phyloP scores from a whole-genome alignment of 2,888 invertebrate genomes.

The Ornithoptera priamus region DNA sequence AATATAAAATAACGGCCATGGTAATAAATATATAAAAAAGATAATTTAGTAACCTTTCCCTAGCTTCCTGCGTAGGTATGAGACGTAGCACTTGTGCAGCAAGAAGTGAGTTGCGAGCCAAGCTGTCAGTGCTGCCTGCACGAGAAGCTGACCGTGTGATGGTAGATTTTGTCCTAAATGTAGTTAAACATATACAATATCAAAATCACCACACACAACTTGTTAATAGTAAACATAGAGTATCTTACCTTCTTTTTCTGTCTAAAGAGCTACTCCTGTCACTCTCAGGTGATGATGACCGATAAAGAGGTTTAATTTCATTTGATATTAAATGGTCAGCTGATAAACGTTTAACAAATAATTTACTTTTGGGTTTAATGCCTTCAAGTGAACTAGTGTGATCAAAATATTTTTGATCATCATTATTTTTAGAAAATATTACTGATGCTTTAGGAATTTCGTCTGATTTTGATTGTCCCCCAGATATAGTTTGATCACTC shows the following conservation, averaged over 20 bases:
- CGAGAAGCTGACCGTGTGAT: conserved; percentile 67
- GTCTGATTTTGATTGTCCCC: conserved; percentile 63
- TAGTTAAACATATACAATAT: conserved; percentile 29
- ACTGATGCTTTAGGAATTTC: conserved; percentile 69
- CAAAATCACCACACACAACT: conserved; percentile 12
- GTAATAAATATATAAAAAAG: conserved; percentile 18
- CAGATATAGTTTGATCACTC: conserved; percentile 61
- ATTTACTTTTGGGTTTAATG: conserved; percentile 66
- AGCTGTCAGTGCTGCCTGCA: conserved; percentile 82
- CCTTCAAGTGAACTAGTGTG: conserved; percentile 75
- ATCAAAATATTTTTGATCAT: conserved; percentile 66
- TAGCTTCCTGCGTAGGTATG: conserved; percentile 89
- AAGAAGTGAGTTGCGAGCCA: conserved; percentile 86
- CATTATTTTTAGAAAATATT: conserved; percentile 66
- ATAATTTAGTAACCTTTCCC: conserved; percentile 81
- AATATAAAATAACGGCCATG: neutral
- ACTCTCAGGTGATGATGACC: conserved; percentile 74
- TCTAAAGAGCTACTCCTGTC: conserved; percentile 73
- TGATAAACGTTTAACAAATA: conserved; percentile 73
- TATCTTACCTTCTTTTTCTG: conserved; percentile 65
- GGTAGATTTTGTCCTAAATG: conserved; percentile 64
- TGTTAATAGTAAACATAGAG: neutral
- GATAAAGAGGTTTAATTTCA: conserved; percentile 64
- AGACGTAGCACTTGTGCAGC: conserved; percentile 90
- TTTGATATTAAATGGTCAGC: conserved; percentile 73